A percentile compares a stretch with the other conserved stretches of the same genome.
Conservation (phyloP, 2,797 vertebrate genomes). For the Molossus molossus region DNA sequence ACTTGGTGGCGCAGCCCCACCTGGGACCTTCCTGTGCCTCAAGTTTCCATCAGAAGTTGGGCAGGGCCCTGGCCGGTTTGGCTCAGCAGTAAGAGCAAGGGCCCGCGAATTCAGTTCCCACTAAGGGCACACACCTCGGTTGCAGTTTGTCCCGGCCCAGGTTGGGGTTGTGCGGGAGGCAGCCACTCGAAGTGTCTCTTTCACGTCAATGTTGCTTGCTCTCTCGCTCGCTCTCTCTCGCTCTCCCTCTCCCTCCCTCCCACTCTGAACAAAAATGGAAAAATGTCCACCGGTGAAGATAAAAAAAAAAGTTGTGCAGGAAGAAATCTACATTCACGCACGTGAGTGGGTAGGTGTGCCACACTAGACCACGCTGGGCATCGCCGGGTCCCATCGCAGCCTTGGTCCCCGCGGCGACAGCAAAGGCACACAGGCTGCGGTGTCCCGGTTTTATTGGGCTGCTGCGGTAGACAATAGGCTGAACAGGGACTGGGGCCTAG, state of each 20-base stretch:
- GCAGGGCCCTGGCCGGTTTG: constrained; percentile 57
- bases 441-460: constrained; percentile 71
- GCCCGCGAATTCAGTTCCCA: too few species aligned
- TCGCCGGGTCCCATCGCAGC: background rate
- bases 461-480: background rate
- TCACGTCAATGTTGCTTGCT: too few species aligned
- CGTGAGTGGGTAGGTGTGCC: constrained; percentile 82
- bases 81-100: too few species aligned
- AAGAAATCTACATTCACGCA: constrained; percentile 88
- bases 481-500: background rate
- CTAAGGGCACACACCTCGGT: too few species aligned
- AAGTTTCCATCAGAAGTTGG: constrained; percentile 89
- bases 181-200: too few species aligned
- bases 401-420: rapidly evolving
- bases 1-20: constrained; percentile 90
- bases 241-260: too few species aligned
- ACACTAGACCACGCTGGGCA: rapidly evolving
- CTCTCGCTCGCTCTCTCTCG: too few species aligned
- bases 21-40: constrained; percentile 90
- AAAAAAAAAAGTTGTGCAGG: constrained; percentile 87
- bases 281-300: too few species aligned
- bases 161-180: too few species aligned
- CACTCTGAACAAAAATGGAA: too few species aligned
- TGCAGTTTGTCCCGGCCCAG: too few species aligned
- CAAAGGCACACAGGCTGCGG: background rate